A percentile compares a stretch with the other conserved stretches of the same genome.
Conservation (phyloP, 2,797 vertebrate species). For the Eidolon dupreanum region DNA sequence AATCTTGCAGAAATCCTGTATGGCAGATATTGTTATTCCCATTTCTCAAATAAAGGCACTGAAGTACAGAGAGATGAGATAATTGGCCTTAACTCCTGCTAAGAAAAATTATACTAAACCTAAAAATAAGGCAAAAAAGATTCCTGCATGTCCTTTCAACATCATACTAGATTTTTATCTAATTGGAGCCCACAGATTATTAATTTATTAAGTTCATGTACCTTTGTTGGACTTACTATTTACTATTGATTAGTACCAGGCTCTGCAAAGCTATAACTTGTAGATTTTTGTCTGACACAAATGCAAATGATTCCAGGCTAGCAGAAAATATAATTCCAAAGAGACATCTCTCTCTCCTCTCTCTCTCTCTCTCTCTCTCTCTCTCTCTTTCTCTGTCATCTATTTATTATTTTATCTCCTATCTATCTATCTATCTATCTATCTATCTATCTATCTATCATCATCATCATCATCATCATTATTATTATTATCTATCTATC, state of each 20-base stretch:
- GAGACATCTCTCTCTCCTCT: background rate
- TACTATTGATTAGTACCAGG: background rate
- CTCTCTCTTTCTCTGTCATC: background rate
- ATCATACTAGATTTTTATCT: background rate
- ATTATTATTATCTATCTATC: too few relatives aligned
- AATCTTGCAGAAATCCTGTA: background rate
- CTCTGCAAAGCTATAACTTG: background rate
- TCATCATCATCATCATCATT: too few relatives aligned
- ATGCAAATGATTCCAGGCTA: background rate
- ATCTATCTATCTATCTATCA: background rate
- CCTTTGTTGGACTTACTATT: background rate
- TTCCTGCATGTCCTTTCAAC: background rate
- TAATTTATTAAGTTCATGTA: background rate
- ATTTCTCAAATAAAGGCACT: background rate
- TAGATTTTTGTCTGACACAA: conserved; percentile 2
- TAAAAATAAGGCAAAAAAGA: conserved; percentile 24
- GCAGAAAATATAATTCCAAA: conserved; percentile 18
- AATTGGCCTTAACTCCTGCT: background rate
- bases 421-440: background rate
- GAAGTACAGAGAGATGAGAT: background rate
- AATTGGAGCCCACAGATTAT: background rate
- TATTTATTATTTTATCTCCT: too few relatives aligned
- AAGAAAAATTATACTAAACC: background rate
- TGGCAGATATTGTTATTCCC: background rate
- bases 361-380: background rate